Conservation (phyloP, 2,797 vertebrate species). For the Nothura maculosa region DNA sequence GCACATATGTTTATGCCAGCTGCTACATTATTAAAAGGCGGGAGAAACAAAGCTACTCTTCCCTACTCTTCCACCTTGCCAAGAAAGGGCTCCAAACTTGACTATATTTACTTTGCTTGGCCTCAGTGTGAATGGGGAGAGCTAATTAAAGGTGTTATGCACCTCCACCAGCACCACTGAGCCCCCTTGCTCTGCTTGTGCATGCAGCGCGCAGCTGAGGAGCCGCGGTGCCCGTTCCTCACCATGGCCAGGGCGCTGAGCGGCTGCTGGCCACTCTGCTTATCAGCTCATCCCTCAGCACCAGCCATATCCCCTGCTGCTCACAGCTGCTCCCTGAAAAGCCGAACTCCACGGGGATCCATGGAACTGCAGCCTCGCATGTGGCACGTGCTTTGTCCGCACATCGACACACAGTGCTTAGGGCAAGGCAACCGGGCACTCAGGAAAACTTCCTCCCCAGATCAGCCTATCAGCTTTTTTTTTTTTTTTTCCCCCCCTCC, state of each 20-base stretch:
- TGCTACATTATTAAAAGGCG: background rate
- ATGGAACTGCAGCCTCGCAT: accelerated
- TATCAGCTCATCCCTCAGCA: background rate
- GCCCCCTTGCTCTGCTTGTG: background rate
- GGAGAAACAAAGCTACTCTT: background rate
- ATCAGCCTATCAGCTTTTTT: too few relatives aligned
- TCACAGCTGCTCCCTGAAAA: background rate
- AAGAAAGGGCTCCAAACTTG: background rate
- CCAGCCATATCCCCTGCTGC: background rate
- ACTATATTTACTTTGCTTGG: background rate
- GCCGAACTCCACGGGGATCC: background rate
- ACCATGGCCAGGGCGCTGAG: too few relatives aligned
- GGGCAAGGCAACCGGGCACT: background rate
- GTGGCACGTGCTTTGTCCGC: too few relatives aligned
- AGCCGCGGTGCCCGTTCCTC: background rate
- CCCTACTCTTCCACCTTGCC: background rate
- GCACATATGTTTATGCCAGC: background rate
- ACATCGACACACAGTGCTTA: accelerated
- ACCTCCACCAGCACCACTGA: background rate
- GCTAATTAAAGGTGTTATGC: slow-evolving; percentile 2
- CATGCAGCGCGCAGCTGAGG: background rate
- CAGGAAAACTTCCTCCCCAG: background rate
- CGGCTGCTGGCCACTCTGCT: background rate
- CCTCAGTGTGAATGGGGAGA: background rate
- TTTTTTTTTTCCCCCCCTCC: too few relatives aligned